These are phyloP conservation scores for Lepus americanus DNA, from an alignment of 2,113 vertebrate species.

Conservation along the genomic window DNA sequence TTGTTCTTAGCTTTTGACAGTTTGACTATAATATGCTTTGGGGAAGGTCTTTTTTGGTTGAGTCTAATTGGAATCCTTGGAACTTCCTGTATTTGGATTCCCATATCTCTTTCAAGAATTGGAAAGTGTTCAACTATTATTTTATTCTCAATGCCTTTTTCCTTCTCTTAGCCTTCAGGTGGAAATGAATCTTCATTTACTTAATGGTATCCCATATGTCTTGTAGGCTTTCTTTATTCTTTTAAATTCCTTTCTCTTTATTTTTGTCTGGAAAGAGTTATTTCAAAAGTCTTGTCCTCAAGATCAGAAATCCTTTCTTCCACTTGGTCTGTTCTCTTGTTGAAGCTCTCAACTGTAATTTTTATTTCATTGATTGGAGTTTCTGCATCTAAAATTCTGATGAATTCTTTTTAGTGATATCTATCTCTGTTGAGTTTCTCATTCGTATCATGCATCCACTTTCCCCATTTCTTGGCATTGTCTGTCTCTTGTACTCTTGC, in stretches of 20 bases:
- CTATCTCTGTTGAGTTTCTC: background rate
- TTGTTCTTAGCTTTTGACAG: background rate
- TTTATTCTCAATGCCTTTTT: background rate
- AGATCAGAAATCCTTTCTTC: background rate
- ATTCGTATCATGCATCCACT: background rate
- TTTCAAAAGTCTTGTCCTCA: background rate
- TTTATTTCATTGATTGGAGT: background rate
- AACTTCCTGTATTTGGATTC: background rate
- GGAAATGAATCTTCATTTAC: background rate
- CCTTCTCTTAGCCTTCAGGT: background rate
- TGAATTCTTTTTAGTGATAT: background rate
- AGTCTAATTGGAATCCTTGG: background rate
- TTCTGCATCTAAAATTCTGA: background rate
- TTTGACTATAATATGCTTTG: background rate
- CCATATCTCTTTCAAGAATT: background rate
- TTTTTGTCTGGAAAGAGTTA: background rate
- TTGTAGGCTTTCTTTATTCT: background rate
- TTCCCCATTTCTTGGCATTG: background rate
- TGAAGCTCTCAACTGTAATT: background rate
- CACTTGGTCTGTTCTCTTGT: background rate
- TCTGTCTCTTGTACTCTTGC: background rate
- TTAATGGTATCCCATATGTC: background rate
- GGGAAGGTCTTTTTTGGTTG: background rate
- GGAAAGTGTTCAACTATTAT: background rate
- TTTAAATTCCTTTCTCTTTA: background rate